Evolutionary conservation across 2,888 invertebrate species (phyloP), one percentile per base, ranked within the genome.

Genomic region (Leptarthrus brevirostris): DNA sequence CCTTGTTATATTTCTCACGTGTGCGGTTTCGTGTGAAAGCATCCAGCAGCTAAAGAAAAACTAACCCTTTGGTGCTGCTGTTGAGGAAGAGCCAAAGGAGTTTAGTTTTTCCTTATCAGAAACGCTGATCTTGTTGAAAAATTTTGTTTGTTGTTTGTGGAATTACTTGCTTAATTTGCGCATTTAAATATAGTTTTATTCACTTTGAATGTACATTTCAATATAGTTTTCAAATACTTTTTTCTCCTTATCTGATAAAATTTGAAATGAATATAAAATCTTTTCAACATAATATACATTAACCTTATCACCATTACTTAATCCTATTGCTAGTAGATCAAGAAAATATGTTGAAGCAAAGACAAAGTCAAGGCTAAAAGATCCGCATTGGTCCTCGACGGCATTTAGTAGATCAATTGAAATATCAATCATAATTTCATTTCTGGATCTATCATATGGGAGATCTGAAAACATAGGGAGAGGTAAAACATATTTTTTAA

Each of bases 281-380:
- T 73, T 73, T 6, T 14, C 26, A 1, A 73, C 5, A 22, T 69
- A 36, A 30, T 73, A 73, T 10, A 53, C 22, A 1, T 30, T 22
- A 2, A 22, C 18, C 10, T 3, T 8, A 8, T 6, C 14, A 12
- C 12, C 14, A 0, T 22, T n/a, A n/a, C 20, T 18, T 2, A 22
- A 2, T n/a, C n/a, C n/a, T n/a, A n/a, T n/a, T 8, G 54, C 54
- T 12, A 73, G n/a, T 10, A 73, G 18, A 73, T 73, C 73, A 4
- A 73, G 18, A 47, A 54, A 53, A 16, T 14, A 47, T 20, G 34
- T 47, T 34, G 69, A 30, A 16, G 12, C 30, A 16, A 3, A n/a
- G n/a, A 73, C 10, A 56, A 54, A 73, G n/a, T 66, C 66, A 14
- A 34, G n/a, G n/a, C 53, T 54, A 34, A 14, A 10, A 18, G 12